These are phyloP conservation scores for Ypsolopha sequella DNA, from an alignment of 2,888 invertebrate genomes.

Conservation along the genomic window DNA sequence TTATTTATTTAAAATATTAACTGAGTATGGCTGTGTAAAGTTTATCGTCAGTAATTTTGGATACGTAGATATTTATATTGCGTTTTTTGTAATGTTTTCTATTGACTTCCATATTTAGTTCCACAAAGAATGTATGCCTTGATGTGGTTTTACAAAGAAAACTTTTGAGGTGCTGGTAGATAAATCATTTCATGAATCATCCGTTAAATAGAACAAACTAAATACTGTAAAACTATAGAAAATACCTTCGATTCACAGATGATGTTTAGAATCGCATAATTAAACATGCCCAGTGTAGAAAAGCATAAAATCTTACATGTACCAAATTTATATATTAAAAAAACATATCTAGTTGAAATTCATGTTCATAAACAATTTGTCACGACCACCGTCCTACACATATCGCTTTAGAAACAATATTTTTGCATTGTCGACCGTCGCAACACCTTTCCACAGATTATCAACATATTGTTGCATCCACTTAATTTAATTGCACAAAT, in stretches of 20 bases:
- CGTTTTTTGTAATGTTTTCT: conserved; percentile 18
- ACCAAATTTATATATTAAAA: not conserved
- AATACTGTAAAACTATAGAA: not conserved
- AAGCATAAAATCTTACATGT: not conserved
- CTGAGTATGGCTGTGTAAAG: conserved; percentile 66
- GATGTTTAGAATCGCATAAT: not conserved
- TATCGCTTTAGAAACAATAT: conserved; percentile 30
- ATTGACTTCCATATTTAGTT: conserved; percentile 16
- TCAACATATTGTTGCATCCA: not conserved
- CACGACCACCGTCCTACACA: conserved; percentile 50
- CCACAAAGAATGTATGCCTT: conserved; percentile 9
- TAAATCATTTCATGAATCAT: conserved; percentile 19
- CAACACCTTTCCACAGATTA: not conserved
- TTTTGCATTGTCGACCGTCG: not conserved
- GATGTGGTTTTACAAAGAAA: not conserved
- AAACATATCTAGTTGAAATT: conserved; percentile 22
- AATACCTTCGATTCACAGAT: not conserved
- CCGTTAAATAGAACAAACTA: not conserved
- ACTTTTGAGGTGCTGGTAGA: conserved; percentile 50
- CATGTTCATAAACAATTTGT: conserved; percentile 16
- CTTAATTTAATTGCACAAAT: too few species aligned
- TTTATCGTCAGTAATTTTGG: conserved; percentile 54
- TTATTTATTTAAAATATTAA: conserved; percentile 29
- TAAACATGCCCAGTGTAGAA: not conserved
- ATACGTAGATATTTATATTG: conserved; percentile 29